phyloP scores from a whole-genome alignment of 2,797 vertebrate genomes.

The Vipera ursinii region DNA sequence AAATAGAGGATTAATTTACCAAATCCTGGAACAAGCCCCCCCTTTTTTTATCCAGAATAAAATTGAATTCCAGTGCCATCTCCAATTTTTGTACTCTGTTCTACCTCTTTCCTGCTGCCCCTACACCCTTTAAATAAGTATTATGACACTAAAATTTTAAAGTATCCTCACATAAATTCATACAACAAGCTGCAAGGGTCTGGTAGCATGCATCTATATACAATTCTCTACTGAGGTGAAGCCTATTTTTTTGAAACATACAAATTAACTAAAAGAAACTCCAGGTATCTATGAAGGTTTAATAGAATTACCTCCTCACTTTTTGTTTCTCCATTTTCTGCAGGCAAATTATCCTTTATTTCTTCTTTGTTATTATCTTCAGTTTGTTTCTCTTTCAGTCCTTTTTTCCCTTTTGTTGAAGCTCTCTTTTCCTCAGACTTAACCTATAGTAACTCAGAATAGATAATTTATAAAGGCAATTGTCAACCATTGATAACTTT shows the following conservation, averaged over 20 bases:
- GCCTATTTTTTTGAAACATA: neutral
- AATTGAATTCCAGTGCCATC: neutral
- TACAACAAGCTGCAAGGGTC: neutral
- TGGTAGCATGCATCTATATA: neutral
- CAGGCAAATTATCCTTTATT: slow-evolving; percentile 76
- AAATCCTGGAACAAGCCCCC: neutral
- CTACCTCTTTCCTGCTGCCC: neutral
- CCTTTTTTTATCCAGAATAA: neutral
- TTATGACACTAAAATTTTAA: neutral
- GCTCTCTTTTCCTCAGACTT: slow-evolving; percentile 75
- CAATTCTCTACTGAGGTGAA: neutral
- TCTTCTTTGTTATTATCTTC: slow-evolving; percentile 73
- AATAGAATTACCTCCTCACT: slow-evolving; percentile 75
- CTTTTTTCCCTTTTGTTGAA: slow-evolving; percentile 76
- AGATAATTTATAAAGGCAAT: neutral
- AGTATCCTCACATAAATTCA: neutral
- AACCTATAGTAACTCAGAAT: slow-evolving; percentile 56
- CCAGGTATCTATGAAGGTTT: neutral
- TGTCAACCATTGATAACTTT: neutral
- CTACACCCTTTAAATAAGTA: neutral
- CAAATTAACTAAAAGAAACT: neutral
- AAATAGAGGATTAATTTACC: neutral
- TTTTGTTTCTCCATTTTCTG: slow-evolving; percentile 89
- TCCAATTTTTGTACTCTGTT: neutral
- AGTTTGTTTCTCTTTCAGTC: slow-evolving; percentile 82